Evolutionary conservation across 2,797 vertebrate genomes (phyloP).

Genomic region (Thunnus albacares): DNA sequence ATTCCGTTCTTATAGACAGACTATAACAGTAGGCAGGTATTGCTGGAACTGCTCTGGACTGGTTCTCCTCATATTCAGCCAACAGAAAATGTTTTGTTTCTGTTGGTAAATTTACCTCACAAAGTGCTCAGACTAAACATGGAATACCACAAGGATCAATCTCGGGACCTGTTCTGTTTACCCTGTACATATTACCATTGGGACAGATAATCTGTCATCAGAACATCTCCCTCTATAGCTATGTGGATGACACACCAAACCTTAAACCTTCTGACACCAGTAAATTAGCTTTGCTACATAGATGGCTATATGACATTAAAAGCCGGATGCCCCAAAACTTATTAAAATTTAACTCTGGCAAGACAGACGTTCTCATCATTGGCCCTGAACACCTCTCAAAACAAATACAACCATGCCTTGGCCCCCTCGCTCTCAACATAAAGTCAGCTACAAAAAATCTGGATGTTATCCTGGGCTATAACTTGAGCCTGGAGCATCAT

Average conservation of each 20-base stretch:
- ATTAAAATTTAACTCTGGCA: no score
- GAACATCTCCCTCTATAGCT: constrained; percentile 7
- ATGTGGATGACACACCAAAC: no score
- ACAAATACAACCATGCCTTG: not conserved
- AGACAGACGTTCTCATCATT: no score
- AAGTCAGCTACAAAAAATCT: no score
- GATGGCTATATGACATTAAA: not conserved
- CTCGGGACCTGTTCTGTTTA: not conserved
- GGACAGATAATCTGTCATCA: not conserved
- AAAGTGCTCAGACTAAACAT: not conserved
- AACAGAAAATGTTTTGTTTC: not conserved
- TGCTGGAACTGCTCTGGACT: no score
- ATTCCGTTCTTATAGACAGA: no score
- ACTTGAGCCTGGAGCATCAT: no score
- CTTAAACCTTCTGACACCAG: not conserved
- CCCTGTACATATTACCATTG: not conserved
- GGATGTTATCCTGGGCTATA: no score
- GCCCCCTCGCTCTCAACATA: no score
- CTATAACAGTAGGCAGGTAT: no score
- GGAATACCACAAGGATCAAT: not conserved
- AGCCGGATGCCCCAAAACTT: no score
- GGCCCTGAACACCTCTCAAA: not conserved
- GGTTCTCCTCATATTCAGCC: no score
- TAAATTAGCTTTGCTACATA: not conserved
- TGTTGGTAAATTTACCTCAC: not conserved